Evolutionary conservation across 2,113 vertebrate species (phyloP).

Genomic region (Jacana jacana): DNA sequence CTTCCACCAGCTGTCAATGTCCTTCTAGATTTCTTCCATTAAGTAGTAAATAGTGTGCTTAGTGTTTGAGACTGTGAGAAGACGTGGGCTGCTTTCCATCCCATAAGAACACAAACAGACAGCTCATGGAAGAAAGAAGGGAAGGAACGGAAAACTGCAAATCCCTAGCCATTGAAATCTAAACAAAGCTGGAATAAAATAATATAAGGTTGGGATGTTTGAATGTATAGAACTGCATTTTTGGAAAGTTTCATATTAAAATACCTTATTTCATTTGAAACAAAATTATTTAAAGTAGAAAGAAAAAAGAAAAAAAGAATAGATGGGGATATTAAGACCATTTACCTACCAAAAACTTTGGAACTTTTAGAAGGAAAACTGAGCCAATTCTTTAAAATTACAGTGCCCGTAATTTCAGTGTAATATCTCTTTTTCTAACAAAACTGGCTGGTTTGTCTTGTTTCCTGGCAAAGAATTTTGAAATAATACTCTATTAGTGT

Average conservation of each 20-base stretch:
- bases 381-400: not conserved
- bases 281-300: not conserved
- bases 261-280: not conserved
- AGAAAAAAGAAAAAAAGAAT: not conserved
- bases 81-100: not conserved
- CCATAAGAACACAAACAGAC: not conserved
- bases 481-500: not conserved
- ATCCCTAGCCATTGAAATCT: not conserved
- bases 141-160: not conserved
- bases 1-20: not conserved
- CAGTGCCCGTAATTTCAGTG: not conserved
- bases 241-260: not conserved
- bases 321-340: not conserved
- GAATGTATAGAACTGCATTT: not conserved
- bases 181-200: not conserved
- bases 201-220: not conserved
- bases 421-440: not conserved
- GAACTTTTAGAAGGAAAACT: not conserved
- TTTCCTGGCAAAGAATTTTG: not conserved
- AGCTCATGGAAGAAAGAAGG: not conserved
- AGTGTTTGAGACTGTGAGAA: not conserved
- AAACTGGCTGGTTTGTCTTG: not conserved
- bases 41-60: not conserved
- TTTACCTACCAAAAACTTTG: not conserved
- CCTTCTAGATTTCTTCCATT: not conserved